Percentiles rank a stretch among this genome's conserved stretches.
Evolutionary conservation across 1,140 invertebrate species (phyloP).

Genomic region (Melipona quadrifasciata): DNA sequence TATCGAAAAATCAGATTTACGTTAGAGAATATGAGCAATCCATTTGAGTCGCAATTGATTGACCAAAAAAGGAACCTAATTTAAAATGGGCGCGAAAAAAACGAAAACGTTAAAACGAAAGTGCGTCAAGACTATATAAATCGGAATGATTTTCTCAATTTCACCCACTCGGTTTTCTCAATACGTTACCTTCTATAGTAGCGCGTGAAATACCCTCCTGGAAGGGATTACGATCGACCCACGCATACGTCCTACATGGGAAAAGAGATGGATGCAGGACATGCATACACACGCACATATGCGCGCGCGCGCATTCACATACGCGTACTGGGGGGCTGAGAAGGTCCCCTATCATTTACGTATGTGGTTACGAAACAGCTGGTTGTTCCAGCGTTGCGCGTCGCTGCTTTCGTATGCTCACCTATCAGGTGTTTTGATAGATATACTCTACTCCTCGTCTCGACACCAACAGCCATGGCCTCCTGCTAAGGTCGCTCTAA

Average conservation of each 20-base stretch:
- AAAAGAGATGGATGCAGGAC: constrained; percentile 16
- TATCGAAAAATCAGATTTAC: background rate
- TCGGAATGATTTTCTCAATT: constrained; percentile 32
- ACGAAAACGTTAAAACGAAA: background rate
- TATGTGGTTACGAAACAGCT: constrained; percentile 51
- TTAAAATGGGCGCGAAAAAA: background rate
- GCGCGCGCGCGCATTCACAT: no score
- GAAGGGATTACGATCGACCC: constrained; percentile 31
- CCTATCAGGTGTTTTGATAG: constrained; percentile 50
- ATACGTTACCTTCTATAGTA: constrained; percentile 45
- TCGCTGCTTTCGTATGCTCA: constrained; percentile 32
- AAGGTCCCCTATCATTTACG: constrained; percentile 31
- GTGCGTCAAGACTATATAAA: background rate
- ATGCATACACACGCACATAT: background rate
- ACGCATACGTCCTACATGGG: constrained; percentile 36
- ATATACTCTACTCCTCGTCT: constrained; percentile 3
- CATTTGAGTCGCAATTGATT: background rate
- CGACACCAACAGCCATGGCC: constrained; percentile 31
- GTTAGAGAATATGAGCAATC: background rate
- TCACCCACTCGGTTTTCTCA: constrained; percentile 38
- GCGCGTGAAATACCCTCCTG: constrained; percentile 37
- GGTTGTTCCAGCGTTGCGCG: constrained; percentile 42
- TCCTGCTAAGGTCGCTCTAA: constrained; percentile 49
- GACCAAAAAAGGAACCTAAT: no score
- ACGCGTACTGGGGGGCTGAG: background rate